These are phyloP conservation scores for Brachymystax lenok DNA, from an alignment of 2,797 vertebrate genomes.

Conservation along the genomic window DNA sequence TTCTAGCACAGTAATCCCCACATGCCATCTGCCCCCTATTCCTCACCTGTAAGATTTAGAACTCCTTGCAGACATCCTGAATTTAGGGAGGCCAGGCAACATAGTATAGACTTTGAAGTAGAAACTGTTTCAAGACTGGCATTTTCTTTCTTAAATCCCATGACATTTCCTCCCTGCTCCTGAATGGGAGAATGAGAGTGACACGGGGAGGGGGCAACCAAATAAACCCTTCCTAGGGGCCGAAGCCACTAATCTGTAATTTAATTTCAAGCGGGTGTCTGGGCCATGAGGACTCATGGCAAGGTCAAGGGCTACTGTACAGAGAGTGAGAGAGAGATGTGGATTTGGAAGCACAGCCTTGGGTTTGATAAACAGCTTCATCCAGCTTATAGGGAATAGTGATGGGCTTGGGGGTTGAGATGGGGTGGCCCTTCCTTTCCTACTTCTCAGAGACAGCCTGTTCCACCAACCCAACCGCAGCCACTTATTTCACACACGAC, in stretches of 20 bases:
- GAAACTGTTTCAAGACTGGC: conserved; percentile 46
- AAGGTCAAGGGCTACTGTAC: conserved; percentile 70
- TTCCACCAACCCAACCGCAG: conserved; percentile 11
- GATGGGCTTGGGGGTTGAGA: not conserved
- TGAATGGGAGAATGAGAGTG: conserved; percentile 53
- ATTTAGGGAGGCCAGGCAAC: conserved; percentile 27
- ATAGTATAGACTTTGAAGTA: conserved; percentile 27
- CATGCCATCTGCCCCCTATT: conserved; percentile 18
- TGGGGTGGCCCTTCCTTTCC: not conserved
- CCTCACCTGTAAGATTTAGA: conserved; percentile 12
- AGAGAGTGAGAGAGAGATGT: conserved; percentile 38
- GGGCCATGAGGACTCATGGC: conserved; percentile 62
- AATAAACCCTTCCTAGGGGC: conserved; percentile 68
- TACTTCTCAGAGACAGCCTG: conserved; percentile 32
- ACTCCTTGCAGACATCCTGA: conserved; percentile 35
- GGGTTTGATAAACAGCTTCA: conserved; percentile 62
- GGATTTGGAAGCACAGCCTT: conserved; percentile 57
- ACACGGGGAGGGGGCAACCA: conserved; percentile 63
- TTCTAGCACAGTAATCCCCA: conserved; percentile 28
- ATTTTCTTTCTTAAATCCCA: conserved; percentile 62
- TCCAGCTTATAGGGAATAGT: conserved; percentile 35
- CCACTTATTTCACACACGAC: conserved; percentile 54
- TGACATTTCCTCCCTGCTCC: conserved; percentile 43
- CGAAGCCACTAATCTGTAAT: conserved; percentile 74
- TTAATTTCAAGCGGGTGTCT: conserved; percentile 72